A percentile compares a stretch with the other conserved stretches of the same genome.
These are phyloP conservation scores for Colletes gigas DNA, from an alignment of 1,140 invertebrate genomes.

Conservation along the genomic window DNA sequence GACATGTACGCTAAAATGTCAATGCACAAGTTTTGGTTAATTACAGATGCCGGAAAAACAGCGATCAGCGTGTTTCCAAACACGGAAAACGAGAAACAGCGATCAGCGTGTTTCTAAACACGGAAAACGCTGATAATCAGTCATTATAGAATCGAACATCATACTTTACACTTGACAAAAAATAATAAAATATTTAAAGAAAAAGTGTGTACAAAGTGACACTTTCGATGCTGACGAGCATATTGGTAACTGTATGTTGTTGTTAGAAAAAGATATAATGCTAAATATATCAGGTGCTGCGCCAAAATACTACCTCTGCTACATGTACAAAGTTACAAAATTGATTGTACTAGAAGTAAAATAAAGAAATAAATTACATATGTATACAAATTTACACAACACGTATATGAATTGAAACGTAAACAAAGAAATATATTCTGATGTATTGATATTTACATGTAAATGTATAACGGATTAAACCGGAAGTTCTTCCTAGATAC, in stretches of 20 bases:
- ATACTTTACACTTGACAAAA: slow-evolving; percentile 53
- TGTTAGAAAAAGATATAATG: slow-evolving; percentile 57
- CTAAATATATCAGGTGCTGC: slow-evolving; percentile 69
- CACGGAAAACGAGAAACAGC: slow-evolving; percentile 43
- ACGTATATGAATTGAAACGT: slow-evolving; percentile 37
- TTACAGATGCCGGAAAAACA: slow-evolving; percentile 68
- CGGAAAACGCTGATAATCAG: slow-evolving; percentile 60
- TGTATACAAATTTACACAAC: slow-evolving; percentile 55
- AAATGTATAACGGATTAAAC: slow-evolving; percentile 42
- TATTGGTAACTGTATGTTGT: slow-evolving; percentile 33
- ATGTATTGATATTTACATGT: slow-evolving; percentile 60
- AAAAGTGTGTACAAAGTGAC: slow-evolving; percentile 46
- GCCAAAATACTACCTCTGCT: slow-evolving; percentile 77
- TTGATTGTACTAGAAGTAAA: slow-evolving; percentile 71
- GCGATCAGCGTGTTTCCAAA: slow-evolving; percentile 57
- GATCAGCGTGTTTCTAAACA: slow-evolving; percentile 56
- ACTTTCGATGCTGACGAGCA: slow-evolving; percentile 20
- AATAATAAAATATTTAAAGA: slow-evolving; percentile 23
- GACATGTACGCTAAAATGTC: neutral
- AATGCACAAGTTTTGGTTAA: slow-evolving; percentile 24
- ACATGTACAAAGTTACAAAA: slow-evolving; percentile 77
- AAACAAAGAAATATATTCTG: slow-evolving; percentile 67
- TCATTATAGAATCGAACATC: slow-evolving; percentile 41
- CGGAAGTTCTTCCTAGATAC: slow-evolving; percentile 57
- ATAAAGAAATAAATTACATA: slow-evolving; percentile 63